Evolutionary conservation across 1,140 invertebrate genomes (phyloP), one percentile per base, ranked within the genome.

Genomic region (Lepidurus packardi): DNA sequence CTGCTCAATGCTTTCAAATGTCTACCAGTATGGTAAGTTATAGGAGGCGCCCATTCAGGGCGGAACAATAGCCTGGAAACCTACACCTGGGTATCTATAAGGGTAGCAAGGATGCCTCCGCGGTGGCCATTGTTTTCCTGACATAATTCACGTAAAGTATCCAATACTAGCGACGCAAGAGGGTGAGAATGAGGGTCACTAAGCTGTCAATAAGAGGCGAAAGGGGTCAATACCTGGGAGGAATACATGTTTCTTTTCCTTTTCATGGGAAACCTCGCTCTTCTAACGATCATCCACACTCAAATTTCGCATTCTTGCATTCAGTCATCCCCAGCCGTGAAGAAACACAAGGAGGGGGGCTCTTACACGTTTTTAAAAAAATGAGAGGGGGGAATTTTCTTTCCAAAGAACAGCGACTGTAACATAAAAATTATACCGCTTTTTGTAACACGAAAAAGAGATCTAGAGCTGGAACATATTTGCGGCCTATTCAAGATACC

Each of bases 71-170:
- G 53, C 9, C 16, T 13, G 16, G 9, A 9, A 65, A 65, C 45
- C 10, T 65, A 65, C 13, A 65, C 53, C 53, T 65, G 53, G 13
- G 13, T 34, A 34, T 34, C 34, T 34, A 34, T 34, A 34, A 34
- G 34, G 34, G 34, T 34, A 34, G 45, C 45, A 7, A 21, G 53
- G 8, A 21, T 65, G 25, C 25, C 25, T 25, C 25, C 25, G 25
- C 25, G 25, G 25, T 25, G 53, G 16, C 53, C 53, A 65, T 65
- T 65, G 53, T 65, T 21, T 65, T 65, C 16, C 53, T 65, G 53
- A 65, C 53, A 65, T 65, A 65, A 65, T 65, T 65, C 21, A 65
- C 53, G 53, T 21, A 65, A 65, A 65, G 53, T 65, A 65, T 65
- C 53, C 16, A 65, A 65, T 65, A 65, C 53, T 21, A 65, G 53